These are phyloP conservation scores for Nasalis larvatus DNA, from an alignment of 2,113 vertebrate genomes.

Conservation along the genomic window DNA sequence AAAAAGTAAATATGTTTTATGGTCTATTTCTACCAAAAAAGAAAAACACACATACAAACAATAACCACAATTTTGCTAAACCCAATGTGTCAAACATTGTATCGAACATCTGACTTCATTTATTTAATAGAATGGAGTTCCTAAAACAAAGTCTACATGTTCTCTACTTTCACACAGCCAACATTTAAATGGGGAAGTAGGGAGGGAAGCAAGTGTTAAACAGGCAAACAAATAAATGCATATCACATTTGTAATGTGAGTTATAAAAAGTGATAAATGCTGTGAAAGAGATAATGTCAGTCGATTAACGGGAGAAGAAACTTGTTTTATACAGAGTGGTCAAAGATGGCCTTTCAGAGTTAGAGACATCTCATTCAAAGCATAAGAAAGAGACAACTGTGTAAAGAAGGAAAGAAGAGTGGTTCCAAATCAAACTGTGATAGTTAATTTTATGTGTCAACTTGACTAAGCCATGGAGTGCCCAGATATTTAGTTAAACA, in stretches of 20 bases:
- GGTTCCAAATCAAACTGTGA: background rate
- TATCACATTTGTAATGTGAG: background rate
- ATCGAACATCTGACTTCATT: background rate
- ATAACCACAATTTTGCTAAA: background rate
- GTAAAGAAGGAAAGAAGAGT: background rate
- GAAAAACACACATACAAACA: background rate
- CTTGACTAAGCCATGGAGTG: background rate
- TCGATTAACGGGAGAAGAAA: background rate
- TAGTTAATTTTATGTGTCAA: background rate
- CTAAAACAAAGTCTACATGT: background rate
- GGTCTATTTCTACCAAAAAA: background rate
- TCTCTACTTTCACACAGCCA: background rate
- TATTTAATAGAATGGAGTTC: background rate
- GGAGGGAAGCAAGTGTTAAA: accelerated
- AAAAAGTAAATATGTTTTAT: background rate
- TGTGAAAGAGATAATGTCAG: background rate
- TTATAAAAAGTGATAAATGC: background rate
- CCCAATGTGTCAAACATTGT: background rate
- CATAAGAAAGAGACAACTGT: background rate
- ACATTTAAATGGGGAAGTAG: background rate
- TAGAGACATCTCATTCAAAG: background rate
- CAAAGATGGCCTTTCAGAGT: background rate
- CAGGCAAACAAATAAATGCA: background rate
- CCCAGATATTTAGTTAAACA: background rate
- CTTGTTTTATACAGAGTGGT: background rate